phyloP scores from a whole-genome alignment of 2,888 invertebrate genomes.

The Ephialtes manifestator region DNA sequence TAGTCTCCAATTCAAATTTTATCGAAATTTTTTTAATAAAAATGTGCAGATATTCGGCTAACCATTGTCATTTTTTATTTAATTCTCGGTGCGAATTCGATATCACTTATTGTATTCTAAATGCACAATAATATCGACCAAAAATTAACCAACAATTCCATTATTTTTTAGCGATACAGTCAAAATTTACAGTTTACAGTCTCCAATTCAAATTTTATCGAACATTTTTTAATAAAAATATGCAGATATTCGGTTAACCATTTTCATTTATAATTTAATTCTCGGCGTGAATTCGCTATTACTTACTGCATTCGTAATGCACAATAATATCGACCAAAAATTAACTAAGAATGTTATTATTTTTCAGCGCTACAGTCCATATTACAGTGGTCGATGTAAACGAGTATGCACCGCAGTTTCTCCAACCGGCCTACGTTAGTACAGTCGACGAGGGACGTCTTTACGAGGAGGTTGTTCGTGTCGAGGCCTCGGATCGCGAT shows the following conservation, averaged over 20 bases:
- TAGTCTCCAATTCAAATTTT: too few species aligned
- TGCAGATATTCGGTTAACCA: too few species aligned
- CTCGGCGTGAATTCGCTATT: not conserved
- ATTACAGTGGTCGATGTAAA: slow-evolving; percentile 98
- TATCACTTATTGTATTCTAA: not conserved
- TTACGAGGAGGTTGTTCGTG: slow-evolving; percentile 95
- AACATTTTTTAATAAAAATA: too few species aligned
- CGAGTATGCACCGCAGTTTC: slow-evolving; percentile 97
- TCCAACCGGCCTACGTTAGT: slow-evolving; percentile 95
- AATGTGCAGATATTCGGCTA: too few species aligned
- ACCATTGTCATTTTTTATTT: too few species aligned
- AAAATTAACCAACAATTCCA: too few species aligned
- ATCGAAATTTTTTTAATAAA: too few species aligned
- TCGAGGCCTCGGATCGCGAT: slow-evolving; percentile 97
- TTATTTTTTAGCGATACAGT: too few species aligned
- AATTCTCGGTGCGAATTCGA: not conserved
- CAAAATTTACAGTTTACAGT: too few species aligned
- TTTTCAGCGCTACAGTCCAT: slow-evolving; percentile 94
- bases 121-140: too few species aligned
- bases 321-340: not conserved
- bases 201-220: too few species aligned
- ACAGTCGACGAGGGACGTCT: slow-evolving; percentile 96
- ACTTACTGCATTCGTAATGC: not conserved
- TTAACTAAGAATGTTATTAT: slow-evolving; percentile 58
- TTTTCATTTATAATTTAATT: too few species aligned